Evolutionary conservation across 2,888 invertebrate species (phyloP).

Genomic region (Drosophila picticornis): DNA sequence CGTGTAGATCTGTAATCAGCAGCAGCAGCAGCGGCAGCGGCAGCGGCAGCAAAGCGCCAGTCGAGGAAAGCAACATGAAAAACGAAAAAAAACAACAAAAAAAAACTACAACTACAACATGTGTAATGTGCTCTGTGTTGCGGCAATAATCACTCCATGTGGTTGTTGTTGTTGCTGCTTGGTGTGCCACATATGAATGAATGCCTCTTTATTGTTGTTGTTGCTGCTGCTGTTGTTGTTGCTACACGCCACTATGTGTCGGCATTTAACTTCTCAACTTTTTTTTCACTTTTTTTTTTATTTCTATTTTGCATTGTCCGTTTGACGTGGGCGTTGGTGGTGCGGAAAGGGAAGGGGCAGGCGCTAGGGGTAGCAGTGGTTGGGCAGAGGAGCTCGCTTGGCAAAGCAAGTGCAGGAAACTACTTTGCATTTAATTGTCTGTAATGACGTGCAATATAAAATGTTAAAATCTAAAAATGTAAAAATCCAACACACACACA

Average conservation of each 20-base stretch:
- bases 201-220: slow-evolving; percentile 60
- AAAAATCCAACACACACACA: slow-evolving; percentile 52
- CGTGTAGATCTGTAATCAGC: slow-evolving; percentile 77
- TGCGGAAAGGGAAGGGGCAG: not conserved
- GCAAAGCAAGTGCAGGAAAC: slow-evolving; percentile 84
- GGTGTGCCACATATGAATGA: slow-evolving; percentile 78
- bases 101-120: slow-evolving; percentile 44
- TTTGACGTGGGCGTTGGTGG: slow-evolving; percentile 53
- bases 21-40: slow-evolving; percentile 39
- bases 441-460: slow-evolving; percentile 86
- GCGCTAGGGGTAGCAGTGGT: slow-evolving; percentile 17
- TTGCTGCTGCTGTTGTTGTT: slow-evolving; percentile 45
- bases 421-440: slow-evolving; percentile 86
- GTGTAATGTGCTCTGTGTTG: slow-evolving; percentile 77
- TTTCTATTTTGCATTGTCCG: slow-evolving; percentile 59
- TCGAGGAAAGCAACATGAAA: slow-evolving; percentile 65
- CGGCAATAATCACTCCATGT: slow-evolving; percentile 77
- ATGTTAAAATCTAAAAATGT: slow-evolving; percentile 83
- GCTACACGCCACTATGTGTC: slow-evolving; percentile 76
- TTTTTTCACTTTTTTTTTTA: slow-evolving; percentile 62
- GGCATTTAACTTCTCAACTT: slow-evolving; percentile 82
- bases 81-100: slow-evolving; percentile 17
- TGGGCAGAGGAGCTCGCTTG: slow-evolving; percentile 57
- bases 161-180: slow-evolving; percentile 46
- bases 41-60: slow-evolving; percentile 57